Conservation (phyloP, 2,888 invertebrate species). For the Latheticus oryzae region DNA sequence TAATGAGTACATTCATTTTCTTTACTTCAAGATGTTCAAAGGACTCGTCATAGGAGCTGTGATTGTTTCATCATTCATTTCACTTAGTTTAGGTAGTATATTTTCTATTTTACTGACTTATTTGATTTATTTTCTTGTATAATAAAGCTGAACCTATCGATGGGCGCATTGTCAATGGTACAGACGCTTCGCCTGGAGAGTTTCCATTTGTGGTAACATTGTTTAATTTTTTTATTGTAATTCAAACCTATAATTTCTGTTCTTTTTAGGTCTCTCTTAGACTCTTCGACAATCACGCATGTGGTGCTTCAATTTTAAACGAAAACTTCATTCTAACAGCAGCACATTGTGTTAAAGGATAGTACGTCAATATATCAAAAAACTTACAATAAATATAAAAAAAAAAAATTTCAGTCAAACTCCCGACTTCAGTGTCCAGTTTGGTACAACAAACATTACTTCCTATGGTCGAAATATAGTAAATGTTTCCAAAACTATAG, state of each 20-base stretch:
- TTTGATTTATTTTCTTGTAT: no score
- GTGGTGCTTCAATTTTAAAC: slow-evolving; percentile 29
- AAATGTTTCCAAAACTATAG: no score
- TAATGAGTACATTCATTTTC: no score
- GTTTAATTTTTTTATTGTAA: slow-evolving; percentile 1
- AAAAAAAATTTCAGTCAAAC: slow-evolving; percentile 33
- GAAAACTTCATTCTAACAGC: slow-evolving; percentile 25
- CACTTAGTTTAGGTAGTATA: no score
- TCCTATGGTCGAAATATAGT: no score
- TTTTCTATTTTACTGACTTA: no score
- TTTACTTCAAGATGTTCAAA: no score
- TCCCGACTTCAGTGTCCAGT: slow-evolving; percentile 47
- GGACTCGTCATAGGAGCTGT: no score
- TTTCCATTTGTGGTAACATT: slow-evolving; percentile 2
- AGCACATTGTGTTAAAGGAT: slow-evolving; percentile 30
- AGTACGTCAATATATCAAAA: not conserved
- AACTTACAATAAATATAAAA: slow-evolving; percentile 16
- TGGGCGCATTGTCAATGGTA: slow-evolving; percentile 19
- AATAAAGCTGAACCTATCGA: no score
- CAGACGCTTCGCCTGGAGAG: slow-evolving; percentile 6
- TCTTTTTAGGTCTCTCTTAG: slow-evolving; percentile 17
- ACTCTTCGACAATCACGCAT: slow-evolving; percentile 9
- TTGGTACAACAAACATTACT: slow-evolving; percentile 31
- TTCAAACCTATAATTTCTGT: not conserved
- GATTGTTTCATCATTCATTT: no score